Conservation (phyloP, 2,888 invertebrate species). For the Axea sp. region DNA sequence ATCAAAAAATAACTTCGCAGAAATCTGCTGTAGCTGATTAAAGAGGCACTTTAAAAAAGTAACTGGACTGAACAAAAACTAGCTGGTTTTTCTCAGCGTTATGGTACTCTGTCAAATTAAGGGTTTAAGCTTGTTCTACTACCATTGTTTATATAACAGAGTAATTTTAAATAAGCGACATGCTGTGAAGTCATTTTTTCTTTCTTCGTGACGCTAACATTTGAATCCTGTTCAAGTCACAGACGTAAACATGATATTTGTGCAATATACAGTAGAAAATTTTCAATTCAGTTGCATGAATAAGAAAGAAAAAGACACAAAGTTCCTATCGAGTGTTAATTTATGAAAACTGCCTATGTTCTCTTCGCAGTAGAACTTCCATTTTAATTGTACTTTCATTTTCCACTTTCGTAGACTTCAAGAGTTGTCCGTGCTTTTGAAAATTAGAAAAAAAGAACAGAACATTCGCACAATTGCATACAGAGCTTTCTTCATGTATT, state of each 20-base stretch:
- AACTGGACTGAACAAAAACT: too few species aligned
- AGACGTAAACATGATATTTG: neutral
- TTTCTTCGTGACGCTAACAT: conserved; percentile 19
- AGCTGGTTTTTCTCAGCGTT: too few species aligned
- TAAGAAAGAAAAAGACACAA: conserved; percentile 28
- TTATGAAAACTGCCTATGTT: conserved; percentile 30
- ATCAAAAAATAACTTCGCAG: too few species aligned
- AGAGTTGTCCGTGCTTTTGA: neutral
- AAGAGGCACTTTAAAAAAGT: too few species aligned
- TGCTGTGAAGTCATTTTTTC: conserved; percentile 36
- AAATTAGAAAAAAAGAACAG: neutral
- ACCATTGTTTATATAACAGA: conserved; percentile 19
- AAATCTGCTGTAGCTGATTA: too few species aligned
- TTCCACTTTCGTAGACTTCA: neutral
- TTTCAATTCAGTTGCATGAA: neutral
- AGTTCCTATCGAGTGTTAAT: conserved; percentile 43
- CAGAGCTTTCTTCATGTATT: neutral
- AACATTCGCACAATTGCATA: conserved; percentile 8
- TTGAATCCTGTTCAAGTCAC: neutral
- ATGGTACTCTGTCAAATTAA: conserved; percentile 28
- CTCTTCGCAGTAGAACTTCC: conserved; percentile 13
- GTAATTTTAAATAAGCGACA: conserved; percentile 12
- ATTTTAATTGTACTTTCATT: conserved; percentile 5
- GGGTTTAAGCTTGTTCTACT: conserved; percentile 47
- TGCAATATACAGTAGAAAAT: conserved; percentile 20